Conservation (phyloP, 2,797 vertebrate species). For the Gadopsis bispinosus region DNA sequence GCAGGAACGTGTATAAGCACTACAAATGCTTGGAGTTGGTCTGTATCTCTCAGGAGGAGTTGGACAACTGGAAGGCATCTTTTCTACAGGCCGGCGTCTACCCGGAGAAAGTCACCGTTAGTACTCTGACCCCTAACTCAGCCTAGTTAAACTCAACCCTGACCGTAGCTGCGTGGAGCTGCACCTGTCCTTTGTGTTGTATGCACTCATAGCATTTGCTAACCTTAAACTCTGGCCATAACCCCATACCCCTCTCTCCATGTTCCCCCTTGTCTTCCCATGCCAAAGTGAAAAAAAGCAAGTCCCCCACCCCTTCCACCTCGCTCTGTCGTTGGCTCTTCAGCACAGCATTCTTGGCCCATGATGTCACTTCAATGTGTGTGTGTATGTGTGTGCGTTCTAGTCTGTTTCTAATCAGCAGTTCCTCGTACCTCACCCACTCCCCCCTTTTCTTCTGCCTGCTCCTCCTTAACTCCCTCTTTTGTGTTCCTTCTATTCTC, state of each 20-base stretch:
- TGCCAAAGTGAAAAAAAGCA: conserved; percentile 62
- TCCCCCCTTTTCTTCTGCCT: conserved; percentile 67
- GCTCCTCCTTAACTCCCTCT: conserved; percentile 58
- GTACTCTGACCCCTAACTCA: conserved; percentile 77
- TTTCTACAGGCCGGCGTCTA: conserved; percentile 93
- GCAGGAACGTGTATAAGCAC: conserved; percentile 96
- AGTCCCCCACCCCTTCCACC: conserved; percentile 80
- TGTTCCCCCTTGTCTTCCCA: conserved; percentile 59
- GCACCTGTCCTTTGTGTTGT: conserved; percentile 61
- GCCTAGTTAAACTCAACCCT: conserved; percentile 82
- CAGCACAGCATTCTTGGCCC: conserved; percentile 81
- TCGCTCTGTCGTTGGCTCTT: conserved; percentile 83
- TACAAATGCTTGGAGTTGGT: conserved; percentile 93
- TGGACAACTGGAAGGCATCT: conserved; percentile 96
- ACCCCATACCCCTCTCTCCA: conserved; percentile 53
- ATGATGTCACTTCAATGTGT: conserved; percentile 84
- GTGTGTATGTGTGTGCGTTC: conserved; percentile 74
- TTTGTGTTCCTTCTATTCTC: conserved; percentile 59
- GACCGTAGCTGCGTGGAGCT: conserved; percentile 44
- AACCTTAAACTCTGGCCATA: conserved; percentile 52
- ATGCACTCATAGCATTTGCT: conserved; percentile 43
- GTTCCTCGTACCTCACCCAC: conserved; percentile 72
- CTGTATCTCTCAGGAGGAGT: conserved; percentile 91
- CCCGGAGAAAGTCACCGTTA: conserved; percentile 89
- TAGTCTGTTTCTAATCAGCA: conserved; percentile 88